A percentile compares a stretch with the other conserved stretches of the same genome.
These are phyloP conservation scores for Drosophila seclusa DNA, from an alignment of 2,888 invertebrate species.

Conservation along the genomic window DNA sequence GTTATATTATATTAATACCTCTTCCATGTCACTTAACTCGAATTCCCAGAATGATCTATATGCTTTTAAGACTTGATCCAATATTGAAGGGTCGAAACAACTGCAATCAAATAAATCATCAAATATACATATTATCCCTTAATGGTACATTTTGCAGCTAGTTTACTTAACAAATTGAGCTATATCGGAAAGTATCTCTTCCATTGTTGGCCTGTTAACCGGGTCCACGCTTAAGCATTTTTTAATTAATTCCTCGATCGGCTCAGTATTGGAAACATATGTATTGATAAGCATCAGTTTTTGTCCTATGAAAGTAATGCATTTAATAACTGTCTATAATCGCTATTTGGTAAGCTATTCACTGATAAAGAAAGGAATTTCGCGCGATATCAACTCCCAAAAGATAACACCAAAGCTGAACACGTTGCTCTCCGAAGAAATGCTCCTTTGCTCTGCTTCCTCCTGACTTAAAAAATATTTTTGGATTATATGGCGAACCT, in stretches of 20 bases:
- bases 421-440: not conserved
- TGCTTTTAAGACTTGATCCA: not conserved
- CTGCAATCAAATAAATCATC: not conserved
- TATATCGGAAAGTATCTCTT: not conserved
- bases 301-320: not conserved
- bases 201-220: not conserved
- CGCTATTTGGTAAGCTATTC: not conserved
- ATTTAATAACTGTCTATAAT: not conserved
- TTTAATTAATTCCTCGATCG: not conserved
- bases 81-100: not conserved
- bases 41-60: fast-evolving
- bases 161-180: not conserved
- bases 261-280: not conserved
- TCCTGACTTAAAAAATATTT: too few relatives aligned
- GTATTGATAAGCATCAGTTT: fast-evolving
- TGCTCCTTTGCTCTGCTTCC: not conserved
- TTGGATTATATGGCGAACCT: not conserved
- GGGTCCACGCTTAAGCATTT: not conserved
- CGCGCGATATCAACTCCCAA: not conserved
- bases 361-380: not conserved
- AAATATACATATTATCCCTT: not conserved
- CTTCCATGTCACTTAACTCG: not conserved
- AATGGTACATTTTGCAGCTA: not conserved
- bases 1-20: not conserved
- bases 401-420: not conserved